Evolutionary conservation across 2,888 invertebrate species (phyloP), one percentile per base, ranked within the genome.

Genomic region (Piscicola geometra): DNA sequence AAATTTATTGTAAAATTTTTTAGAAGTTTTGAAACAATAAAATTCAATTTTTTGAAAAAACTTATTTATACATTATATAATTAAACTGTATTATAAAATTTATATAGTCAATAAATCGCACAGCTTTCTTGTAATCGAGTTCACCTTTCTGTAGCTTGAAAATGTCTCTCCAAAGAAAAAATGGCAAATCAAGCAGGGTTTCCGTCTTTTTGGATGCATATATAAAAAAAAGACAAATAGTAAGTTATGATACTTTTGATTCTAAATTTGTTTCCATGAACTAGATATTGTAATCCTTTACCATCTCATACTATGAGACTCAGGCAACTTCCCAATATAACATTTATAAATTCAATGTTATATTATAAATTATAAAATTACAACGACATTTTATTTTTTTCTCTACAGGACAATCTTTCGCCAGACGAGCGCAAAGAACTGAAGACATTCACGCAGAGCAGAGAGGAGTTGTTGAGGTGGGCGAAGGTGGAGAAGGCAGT

Each of bases 341-440:
- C 50, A 15, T 47, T 47, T 47, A 47, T 15, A 9, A 47, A 47
- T 47, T 9, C 21, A 47, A 21, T 21, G 50, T 47, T 47, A 47
- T 47, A 47, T 47, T 47, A 21, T 15, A 47, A 47, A 47, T 15
- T 47, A 47, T 15, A 47, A 47, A 47, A 47, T 15, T 21, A 15
- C 50, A 47, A 15, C 21, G 21, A 9, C 50, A 47, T n/a, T n/a
- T n/a, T n/a, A n/a, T n/a, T n/a, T n/a, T n/a, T n/a, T n/a, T n/a
- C n/a, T n/a, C n/a, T n/a, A n/a, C 41, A 56, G 60, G 60, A 56
- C 25, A 56, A 56, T 56, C 60, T 56, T 56, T 18, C 60, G 3
- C n/a, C 60, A 5, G 60, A 56, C 3, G 60, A 56, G 25, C 21
- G 60, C 9, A 56, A 56, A 21, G 60, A 56, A 15, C 60, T 56